Evolutionary conservation across 2,797 vertebrate genomes (phyloP).

Genomic region (Sparus aurata): DNA sequence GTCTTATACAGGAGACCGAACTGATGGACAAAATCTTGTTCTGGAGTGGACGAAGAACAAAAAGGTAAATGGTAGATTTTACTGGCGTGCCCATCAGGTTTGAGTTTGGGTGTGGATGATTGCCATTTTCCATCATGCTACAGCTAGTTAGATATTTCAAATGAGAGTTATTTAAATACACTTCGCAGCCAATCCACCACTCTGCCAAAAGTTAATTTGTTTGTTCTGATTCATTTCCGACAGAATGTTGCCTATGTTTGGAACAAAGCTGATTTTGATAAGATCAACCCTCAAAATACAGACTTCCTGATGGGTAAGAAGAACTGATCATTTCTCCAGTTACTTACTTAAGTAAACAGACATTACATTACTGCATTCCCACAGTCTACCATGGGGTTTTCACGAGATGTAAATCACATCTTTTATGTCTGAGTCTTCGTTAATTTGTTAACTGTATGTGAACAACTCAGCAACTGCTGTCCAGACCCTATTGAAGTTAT

Average conservation of each 20-base stretch:
- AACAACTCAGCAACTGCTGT: neutral
- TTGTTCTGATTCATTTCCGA: constrained; percentile 22
- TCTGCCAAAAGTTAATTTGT: neutral
- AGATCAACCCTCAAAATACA: constrained; percentile 74
- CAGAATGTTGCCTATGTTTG: constrained; percentile 87
- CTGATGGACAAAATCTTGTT: constrained; percentile 82
- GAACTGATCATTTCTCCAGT: neutral
- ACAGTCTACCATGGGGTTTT: neutral
- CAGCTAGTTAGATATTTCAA: neutral
- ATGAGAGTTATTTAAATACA: neutral
- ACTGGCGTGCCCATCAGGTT: neutral
- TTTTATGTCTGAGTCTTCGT: neutral
- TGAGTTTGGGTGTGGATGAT: neutral
- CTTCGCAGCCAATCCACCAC: neutral
- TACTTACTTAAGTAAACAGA: too few species aligned
- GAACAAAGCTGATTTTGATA: constrained; percentile 83
- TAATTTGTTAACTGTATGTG: neutral
- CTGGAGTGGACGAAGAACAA: constrained; percentile 77
- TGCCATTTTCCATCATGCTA: neutral
- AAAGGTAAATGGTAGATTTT: constrained; percentile 62
- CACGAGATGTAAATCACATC: neutral
- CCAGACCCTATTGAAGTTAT: neutral
- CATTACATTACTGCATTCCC: neutral
- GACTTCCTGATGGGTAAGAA: constrained; percentile 87
- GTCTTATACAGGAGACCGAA: constrained; percentile 9